Conservation (phyloP, 2,797 vertebrate genomes). For the Onychomys arenicola region DNA sequence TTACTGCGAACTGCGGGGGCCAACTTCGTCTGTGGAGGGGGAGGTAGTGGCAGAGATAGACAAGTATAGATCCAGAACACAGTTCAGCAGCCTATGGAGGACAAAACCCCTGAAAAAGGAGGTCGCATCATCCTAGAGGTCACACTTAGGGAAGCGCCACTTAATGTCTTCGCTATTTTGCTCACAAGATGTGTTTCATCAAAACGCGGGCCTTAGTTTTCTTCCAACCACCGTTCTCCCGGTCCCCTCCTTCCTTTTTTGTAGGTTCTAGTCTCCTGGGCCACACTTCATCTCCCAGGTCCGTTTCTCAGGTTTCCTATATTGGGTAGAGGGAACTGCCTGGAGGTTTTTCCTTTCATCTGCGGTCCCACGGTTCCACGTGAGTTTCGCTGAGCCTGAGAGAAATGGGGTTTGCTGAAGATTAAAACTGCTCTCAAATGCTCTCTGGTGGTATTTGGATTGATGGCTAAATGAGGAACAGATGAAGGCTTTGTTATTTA, state of each 20-base stretch:
- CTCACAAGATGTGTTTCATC: constrained; percentile 14
- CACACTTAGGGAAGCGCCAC: background rate
- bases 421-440: constrained; percentile 73
- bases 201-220: background rate
- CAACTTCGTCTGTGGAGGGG: background rate
- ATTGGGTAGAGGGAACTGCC: background rate
- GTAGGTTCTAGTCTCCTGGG: constrained; percentile 7
- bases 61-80: background rate
- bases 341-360: constrained; percentile 69
- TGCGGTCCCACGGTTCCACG: background rate
- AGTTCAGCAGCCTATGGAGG: constrained; percentile 2
- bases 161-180: constrained; percentile 6
- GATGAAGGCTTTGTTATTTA: constrained; percentile 71
- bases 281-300: constrained; percentile 1
- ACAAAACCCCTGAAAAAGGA: background rate
- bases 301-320: constrained; percentile 57
- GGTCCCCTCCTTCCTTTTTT: background rate
- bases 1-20: background rate
- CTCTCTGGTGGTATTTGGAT: constrained; percentile 76
- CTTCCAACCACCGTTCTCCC: background rate
- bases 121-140: background rate
- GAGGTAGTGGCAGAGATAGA: background rate
- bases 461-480: constrained; percentile 83
- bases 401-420: constrained; percentile 63
- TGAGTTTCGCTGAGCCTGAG: constrained; percentile 36